phyloP scores from a whole-genome alignment of 2,888 invertebrate species.

The Limnephilus marmoratus region DNA sequence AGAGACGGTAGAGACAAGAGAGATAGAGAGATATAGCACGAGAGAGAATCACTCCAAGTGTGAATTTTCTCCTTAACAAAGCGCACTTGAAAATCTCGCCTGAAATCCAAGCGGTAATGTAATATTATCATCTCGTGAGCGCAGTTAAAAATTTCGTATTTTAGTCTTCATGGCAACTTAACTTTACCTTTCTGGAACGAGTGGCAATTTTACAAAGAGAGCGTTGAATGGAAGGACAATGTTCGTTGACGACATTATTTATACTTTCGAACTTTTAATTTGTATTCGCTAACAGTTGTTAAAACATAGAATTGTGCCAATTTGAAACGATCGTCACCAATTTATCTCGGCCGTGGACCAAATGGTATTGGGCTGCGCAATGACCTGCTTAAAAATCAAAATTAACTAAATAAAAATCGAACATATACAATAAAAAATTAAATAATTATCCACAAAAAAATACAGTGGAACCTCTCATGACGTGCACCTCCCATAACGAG shows the following conservation, averaged over 20 bases:
- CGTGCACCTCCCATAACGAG: too few species aligned
- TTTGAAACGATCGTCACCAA: too few species aligned
- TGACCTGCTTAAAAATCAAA: too few species aligned
- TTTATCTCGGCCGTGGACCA: too few species aligned
- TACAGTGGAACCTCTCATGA: too few species aligned
- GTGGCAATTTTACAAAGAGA: neutral
- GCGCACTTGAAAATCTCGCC: slow-evolving; percentile 16
- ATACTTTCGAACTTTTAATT: too few species aligned
- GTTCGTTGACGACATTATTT: neutral
- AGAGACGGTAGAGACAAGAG: neutral
- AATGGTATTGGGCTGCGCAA: too few species aligned
- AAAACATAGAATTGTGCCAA: too few species aligned
- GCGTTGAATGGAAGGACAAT: neutral
- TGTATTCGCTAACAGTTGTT: too few species aligned
- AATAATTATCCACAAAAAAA: too few species aligned
- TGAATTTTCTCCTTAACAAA: slow-evolving; percentile 8
- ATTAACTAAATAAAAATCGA: too few species aligned
- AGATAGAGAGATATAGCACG: slow-evolving; percentile 11
- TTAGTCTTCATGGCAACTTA: neutral
- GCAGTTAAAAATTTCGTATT: neutral
- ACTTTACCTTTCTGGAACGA: neutral
- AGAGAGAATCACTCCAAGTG: neutral
- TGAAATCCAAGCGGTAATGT: neutral
- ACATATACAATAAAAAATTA: too few species aligned
- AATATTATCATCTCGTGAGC: neutral